Percentiles rank a stretch among this genome's conserved stretches.
phyloP scores from a whole-genome alignment of 1,140 invertebrate species.

The Oppia nitens region DNA sequence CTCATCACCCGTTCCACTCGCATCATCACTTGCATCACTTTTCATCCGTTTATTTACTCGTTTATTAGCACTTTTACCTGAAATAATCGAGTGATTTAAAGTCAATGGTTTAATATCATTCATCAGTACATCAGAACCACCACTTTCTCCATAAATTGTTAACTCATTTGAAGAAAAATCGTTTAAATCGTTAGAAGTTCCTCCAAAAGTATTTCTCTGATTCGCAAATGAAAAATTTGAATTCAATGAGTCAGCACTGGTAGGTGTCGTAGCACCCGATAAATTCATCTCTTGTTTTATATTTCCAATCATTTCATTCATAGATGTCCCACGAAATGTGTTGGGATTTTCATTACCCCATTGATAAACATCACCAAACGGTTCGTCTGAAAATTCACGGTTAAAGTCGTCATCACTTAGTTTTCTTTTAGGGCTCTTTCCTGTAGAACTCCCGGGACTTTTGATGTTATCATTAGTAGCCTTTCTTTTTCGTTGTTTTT shows the following conservation, averaged over 20 bases:
- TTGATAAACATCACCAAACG: slow-evolving; percentile 17
- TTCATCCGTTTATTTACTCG: slow-evolving; percentile 14
- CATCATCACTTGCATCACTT: slow-evolving; percentile 13
- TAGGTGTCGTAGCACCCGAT: neutral
- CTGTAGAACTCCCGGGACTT: slow-evolving; percentile 20
- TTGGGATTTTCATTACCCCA: neutral
- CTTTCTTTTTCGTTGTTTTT: slow-evolving; percentile 18
- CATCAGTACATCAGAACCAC: neutral
- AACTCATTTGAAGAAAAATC: slow-evolving; percentile 11
- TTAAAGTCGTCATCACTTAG: slow-evolving; percentile 24
- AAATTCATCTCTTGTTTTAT: neutral
- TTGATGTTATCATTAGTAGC: slow-evolving; percentile 12
- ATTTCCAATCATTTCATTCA: slow-evolving; percentile 2
- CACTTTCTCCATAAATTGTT: neutral
- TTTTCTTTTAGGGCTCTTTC: slow-evolving; percentile 30
- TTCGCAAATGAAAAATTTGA: slow-evolving; percentile 5
- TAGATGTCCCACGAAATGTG: neutral
- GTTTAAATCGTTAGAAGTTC: slow-evolving; percentile 9
- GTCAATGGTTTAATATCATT: slow-evolving; percentile 14
- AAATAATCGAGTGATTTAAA: slow-evolving; percentile 6
- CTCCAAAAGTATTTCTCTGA: neutral
- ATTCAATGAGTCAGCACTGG: slow-evolving; percentile 1
- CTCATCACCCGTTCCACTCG: slow-evolving; percentile 9
- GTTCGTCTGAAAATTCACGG: slow-evolving; percentile 17
- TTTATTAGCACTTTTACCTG: slow-evolving; percentile 13